These are phyloP conservation scores for Megathymus violae DNA, from an alignment of 1,140 invertebrate species.

Conservation along the genomic window DNA sequence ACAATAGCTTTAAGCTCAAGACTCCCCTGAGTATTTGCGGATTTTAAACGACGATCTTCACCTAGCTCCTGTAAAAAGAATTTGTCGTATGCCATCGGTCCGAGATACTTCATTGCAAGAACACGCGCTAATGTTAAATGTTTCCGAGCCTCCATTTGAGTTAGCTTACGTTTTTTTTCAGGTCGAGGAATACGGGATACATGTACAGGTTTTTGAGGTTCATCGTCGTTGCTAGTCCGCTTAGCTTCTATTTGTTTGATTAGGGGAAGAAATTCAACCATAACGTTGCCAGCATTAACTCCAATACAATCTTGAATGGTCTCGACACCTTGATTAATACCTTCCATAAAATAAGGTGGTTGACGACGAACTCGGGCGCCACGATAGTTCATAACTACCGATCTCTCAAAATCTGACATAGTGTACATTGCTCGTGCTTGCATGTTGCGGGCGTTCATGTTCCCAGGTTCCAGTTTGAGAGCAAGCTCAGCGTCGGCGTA, in stretches of 20 bases:
- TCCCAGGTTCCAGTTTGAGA: conserved; percentile 72
- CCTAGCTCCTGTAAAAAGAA: conserved; percentile 79
- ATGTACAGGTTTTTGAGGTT: conserved; percentile 58
- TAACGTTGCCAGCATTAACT: conserved; percentile 69
- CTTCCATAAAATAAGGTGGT: conserved; percentile 83
- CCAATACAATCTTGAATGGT: conserved; percentile 78
- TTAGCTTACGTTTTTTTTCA: conserved; percentile 63
- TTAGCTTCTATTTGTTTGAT: conserved; percentile 67
- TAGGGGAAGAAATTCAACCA: conserved; percentile 74
- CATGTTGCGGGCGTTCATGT: conserved; percentile 80
- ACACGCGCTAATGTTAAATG: conserved; percentile 78
- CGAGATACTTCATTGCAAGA: conserved; percentile 83
- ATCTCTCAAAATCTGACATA: conserved; percentile 84
- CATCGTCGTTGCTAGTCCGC: conserved; percentile 52
- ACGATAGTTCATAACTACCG: conserved; percentile 81
- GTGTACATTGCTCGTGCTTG: conserved; percentile 83
- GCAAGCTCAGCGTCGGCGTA: conserved; percentile 81
- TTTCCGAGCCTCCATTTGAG: conserved; percentile 76
- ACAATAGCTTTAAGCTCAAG: conserved; percentile 67
- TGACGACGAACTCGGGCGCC: conserved; percentile 74
- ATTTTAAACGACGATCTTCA: conserved; percentile 70
- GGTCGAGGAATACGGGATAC: conserved; percentile 68
- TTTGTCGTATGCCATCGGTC: conserved; percentile 84
- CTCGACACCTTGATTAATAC: conserved; percentile 79
- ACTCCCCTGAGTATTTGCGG: conserved; percentile 79